Conservation (phyloP, 1,140 invertebrate species). For the Panulirus ornatus region DNA sequence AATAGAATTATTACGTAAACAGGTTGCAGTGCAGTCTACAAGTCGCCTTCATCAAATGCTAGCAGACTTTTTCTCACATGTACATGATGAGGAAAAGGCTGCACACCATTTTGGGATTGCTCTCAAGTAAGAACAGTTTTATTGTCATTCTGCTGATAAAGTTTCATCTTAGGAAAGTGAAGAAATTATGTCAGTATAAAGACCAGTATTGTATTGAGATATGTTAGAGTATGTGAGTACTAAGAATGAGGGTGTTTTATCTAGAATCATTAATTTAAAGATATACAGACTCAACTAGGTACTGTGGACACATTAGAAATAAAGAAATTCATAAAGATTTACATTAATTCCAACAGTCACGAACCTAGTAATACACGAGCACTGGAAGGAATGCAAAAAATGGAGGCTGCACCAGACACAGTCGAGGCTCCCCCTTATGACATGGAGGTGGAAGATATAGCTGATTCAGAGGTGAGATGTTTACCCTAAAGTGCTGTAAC, state of each 20-base stretch:
- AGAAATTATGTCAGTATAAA: too few relatives aligned
- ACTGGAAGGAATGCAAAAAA: constrained; percentile 84
- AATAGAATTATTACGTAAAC: constrained; percentile 82
- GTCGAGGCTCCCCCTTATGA: constrained; percentile 81
- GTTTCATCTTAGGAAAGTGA: too few relatives aligned
- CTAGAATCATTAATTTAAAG: too few relatives aligned
- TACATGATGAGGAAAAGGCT: constrained; percentile 84
- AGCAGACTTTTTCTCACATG: constrained; percentile 81
- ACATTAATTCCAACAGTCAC: constrained; percentile 79
- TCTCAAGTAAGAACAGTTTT: constrained; percentile 81
- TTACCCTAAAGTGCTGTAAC: too few relatives aligned
- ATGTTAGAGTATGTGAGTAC: too few relatives aligned
- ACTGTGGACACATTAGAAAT: too few relatives aligned
- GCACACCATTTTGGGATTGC: constrained; percentile 86
- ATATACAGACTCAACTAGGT: too few relatives aligned
- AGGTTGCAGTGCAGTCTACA: constrained; percentile 83
- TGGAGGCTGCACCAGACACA: constrained; percentile 83
- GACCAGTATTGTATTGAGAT: too few relatives aligned
- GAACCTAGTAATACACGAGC: constrained; percentile 85
- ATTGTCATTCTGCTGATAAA: too few relatives aligned
- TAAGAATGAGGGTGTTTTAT: too few relatives aligned
- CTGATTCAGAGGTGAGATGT: constrained; percentile 79
- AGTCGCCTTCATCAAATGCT: constrained; percentile 85
- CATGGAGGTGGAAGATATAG: constrained; percentile 80
- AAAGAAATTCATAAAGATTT: too few relatives aligned